These are phyloP conservation scores for Cataglyphis altisquamis DNA, from an alignment of 2,888 invertebrate genomes.

Conservation along the genomic window DNA sequence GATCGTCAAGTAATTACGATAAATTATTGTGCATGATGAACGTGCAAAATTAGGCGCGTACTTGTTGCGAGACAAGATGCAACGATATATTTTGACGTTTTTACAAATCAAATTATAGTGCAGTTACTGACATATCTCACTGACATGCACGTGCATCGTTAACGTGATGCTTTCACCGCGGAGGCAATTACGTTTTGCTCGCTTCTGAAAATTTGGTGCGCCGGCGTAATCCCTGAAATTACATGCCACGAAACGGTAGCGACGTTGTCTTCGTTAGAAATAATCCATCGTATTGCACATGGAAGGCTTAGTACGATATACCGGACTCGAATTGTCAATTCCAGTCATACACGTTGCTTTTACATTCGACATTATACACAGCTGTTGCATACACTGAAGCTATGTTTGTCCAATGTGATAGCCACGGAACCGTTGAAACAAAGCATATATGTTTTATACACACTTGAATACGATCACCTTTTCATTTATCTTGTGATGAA, in stretches of 20 bases:
- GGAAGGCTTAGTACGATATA: background rate
- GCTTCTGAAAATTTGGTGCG: slow-evolving; percentile 39
- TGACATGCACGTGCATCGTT: slow-evolving; percentile 18
- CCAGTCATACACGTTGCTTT: slow-evolving; percentile 49
- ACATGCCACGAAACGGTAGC: slow-evolving; percentile 37
- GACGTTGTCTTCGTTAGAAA: slow-evolving; percentile 51
- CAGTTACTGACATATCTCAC: background rate
- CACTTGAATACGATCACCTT: background rate
- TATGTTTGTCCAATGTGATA: slow-evolving; percentile 68
- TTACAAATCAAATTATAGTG: slow-evolving; percentile 23
- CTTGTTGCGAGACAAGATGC: background rate
- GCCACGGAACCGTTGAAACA: slow-evolving; percentile 10
- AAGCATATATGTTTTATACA: slow-evolving; percentile 7
- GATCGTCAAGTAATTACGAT: background rate
- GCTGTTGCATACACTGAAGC: slow-evolving; percentile 49
- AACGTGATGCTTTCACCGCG: slow-evolving; percentile 27
- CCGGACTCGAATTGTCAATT: slow-evolving; percentile 66
- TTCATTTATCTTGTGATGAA: background rate
- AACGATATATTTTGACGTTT: background rate
- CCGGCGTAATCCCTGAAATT: slow-evolving; percentile 46
- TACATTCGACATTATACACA: slow-evolving; percentile 61
- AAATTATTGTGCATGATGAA: background rate
- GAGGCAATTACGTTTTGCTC: slow-evolving; percentile 42
- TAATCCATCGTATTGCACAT: slow-evolving; percentile 32
- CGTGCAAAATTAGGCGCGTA: background rate